phyloP scores from a whole-genome alignment of 2,797 vertebrate species.

The Mormyrops attenuatus region DNA sequence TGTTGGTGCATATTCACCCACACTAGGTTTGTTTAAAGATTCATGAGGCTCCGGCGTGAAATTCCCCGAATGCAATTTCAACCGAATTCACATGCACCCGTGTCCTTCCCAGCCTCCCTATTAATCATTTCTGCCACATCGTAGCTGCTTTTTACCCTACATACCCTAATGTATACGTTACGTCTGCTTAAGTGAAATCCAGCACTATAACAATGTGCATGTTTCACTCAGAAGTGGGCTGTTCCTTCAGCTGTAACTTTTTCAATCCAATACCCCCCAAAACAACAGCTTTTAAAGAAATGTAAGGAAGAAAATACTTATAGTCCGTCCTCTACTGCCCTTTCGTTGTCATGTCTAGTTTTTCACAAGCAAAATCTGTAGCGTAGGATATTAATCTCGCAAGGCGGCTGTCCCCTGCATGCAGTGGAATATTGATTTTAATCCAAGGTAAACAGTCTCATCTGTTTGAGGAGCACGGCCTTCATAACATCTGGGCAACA shows the following conservation, averaged over 20 bases:
- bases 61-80: background rate
- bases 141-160: background rate
- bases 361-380: slow-evolving; percentile 64
- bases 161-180: background rate
- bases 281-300: slow-evolving; percentile 30
- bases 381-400: slow-evolving; percentile 58
- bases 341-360: slow-evolving; percentile 53
- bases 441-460: slow-evolving; percentile 68
- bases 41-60: background rate
- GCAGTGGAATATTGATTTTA: slow-evolving; percentile 52
- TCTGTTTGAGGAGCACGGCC: slow-evolving; percentile 50
- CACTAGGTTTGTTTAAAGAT: background rate
- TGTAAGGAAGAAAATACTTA: slow-evolving; percentile 52
- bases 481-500: slow-evolving; percentile 25
- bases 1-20: background rate
- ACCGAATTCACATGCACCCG: background rate
- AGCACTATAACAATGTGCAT: background rate
- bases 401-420: slow-evolving; percentile 14
- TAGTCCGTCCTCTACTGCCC: slow-evolving; percentile 70
- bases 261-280: slow-evolving; percentile 48
- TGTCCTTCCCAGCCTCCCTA: background rate
- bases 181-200: background rate
- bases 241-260: slow-evolving; percentile 33
- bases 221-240: background rate
- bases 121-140: background rate